Conservation (phyloP, 2,888 invertebrate species). For the Clivina fossor region DNA sequence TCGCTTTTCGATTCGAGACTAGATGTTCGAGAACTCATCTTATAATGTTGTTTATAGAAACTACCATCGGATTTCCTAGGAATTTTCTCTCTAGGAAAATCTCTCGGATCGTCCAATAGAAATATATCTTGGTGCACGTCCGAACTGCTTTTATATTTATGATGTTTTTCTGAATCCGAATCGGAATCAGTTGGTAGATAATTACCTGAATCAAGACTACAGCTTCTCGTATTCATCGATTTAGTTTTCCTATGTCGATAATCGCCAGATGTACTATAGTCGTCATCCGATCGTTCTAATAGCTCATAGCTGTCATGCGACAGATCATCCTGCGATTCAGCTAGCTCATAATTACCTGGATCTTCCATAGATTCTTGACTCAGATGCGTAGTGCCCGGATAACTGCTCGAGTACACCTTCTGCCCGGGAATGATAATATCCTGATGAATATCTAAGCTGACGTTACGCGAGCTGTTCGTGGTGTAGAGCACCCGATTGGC, state of each 20-base stretch:
- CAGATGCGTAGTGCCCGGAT: conserved; percentile 75
- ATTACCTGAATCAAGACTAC: conserved; percentile 76
- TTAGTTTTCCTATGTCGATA: conserved; percentile 46
- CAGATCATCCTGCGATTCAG: conserved; percentile 80
- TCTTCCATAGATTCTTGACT: conserved; percentile 67
- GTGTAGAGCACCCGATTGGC: conserved; percentile 64
- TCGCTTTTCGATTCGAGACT: conserved; percentile 72
- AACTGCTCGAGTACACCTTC: conserved; percentile 83
- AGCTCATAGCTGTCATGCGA: conserved; percentile 88
- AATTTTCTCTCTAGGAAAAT: conserved; percentile 70
- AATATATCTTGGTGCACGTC: conserved; percentile 77
- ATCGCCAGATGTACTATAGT: conserved; percentile 54
- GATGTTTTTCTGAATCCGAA: conserved; percentile 61
- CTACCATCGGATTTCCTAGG: conserved; percentile 73
- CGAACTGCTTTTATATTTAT: conserved; percentile 67
- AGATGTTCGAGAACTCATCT: conserved; percentile 66
- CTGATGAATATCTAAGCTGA: conserved; percentile 67
- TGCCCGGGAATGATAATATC: conserved; percentile 65
- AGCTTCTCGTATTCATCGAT: conserved; percentile 59
- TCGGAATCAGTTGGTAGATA: conserved; percentile 75
- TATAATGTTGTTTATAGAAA: conserved; percentile 71
- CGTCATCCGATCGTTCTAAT: conserved; percentile 73
- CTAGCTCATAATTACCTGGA: conserved; percentile 64
- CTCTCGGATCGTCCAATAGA: conserved; percentile 74
- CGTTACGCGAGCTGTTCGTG: conserved; percentile 62